phyloP scores from a whole-genome alignment of 1,140 invertebrate genomes.

The Cyrtorhinus lividipennis region DNA sequence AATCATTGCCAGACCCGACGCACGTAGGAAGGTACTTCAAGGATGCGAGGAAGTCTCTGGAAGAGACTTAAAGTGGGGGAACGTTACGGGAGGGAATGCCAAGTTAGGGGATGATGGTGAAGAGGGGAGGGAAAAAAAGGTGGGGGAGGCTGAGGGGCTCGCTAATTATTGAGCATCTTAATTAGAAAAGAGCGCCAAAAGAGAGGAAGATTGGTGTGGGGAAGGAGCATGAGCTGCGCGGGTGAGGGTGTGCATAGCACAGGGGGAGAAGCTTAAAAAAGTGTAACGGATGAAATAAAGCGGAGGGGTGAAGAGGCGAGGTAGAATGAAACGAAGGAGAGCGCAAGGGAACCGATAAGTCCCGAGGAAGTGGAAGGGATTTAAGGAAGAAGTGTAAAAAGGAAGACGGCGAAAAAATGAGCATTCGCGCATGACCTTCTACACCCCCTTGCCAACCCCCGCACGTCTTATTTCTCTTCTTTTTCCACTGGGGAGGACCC shows the following conservation, averaged over 20 bases:
- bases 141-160: background rate
- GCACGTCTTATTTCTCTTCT: background rate
- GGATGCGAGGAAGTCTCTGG: background rate
- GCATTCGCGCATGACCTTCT: background rate
- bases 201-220: conserved; percentile 11
- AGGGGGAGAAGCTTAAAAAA: background rate
- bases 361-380: background rate
- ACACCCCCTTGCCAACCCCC: background rate
- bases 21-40: background rate
- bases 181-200: background rate
- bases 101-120: background rate
- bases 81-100: background rate
- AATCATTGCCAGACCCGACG: background rate
- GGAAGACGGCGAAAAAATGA: background rate
- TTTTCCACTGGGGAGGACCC: background rate
- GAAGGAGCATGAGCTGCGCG: background rate
- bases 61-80: background rate
- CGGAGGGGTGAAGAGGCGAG: background rate
- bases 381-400: background rate
- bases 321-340: background rate
- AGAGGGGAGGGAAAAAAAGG: background rate
- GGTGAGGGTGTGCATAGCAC: background rate
- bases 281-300: background rate
- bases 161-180: background rate
- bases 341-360: background rate